Conservation (phyloP, 2,113 vertebrate genomes). For the Columba janthina region DNA sequence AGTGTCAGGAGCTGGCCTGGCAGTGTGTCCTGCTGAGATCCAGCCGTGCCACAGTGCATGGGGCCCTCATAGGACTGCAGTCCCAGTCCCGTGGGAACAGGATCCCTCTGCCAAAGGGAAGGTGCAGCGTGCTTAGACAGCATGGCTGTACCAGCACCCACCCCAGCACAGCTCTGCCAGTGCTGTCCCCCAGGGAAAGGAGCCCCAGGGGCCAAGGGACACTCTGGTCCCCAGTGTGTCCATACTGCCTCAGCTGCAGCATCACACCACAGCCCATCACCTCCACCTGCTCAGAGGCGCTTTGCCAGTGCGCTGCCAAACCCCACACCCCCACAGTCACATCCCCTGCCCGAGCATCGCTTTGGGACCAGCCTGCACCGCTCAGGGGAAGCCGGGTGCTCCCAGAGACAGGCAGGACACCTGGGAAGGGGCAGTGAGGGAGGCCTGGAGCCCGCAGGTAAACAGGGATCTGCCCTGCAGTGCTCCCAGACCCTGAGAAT, state of each 20-base stretch:
- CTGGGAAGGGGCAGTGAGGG: neutral
- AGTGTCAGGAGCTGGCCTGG: neutral
- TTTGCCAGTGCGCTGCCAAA: neutral
- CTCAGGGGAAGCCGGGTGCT: neutral
- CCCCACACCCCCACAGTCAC: accelerated
- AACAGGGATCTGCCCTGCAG: neutral
- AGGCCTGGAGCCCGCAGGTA: neutral
- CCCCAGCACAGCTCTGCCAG: neutral
- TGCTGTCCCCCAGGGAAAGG: accelerated
- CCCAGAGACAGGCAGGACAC: neutral
- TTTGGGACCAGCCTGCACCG: neutral
- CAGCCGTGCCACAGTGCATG: accelerated
- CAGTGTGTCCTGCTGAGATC: neutral
- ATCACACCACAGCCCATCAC: neutral
- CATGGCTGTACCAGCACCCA: accelerated
- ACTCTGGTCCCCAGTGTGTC: too few relatives aligned
- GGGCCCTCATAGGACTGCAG: neutral
- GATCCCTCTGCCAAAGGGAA: neutral
- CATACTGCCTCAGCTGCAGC: neutral
- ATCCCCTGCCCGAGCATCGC: accelerated
- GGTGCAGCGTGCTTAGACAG: neutral
- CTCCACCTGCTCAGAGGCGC: neutral
- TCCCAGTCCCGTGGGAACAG: accelerated
- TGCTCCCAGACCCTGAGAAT: neutral
- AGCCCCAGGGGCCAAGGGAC: neutral